A percentile compares a stretch with the other conserved stretches of the same genome.
These are phyloP conservation scores for Lagenorhynchus albirostris DNA, from an alignment of 2,113 vertebrate genomes.

Conservation along the genomic window DNA sequence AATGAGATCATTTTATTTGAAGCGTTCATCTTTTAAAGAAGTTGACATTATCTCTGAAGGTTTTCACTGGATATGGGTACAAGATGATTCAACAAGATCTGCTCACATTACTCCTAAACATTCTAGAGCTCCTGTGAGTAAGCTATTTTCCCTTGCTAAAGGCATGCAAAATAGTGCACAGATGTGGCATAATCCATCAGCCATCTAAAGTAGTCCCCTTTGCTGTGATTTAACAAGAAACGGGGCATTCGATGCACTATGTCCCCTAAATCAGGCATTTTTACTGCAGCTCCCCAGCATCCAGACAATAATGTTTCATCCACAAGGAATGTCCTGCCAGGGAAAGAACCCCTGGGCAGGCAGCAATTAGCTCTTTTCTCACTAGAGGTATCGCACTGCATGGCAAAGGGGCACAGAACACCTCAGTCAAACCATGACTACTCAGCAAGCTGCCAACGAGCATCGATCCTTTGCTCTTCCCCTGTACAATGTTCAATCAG, in stretches of 20 bases:
- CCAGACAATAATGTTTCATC: background rate
- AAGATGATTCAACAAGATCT: background rate
- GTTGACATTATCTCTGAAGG: background rate
- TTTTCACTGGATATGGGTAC: background rate
- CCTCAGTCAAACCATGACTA: background rate
- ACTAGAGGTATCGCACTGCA: background rate
- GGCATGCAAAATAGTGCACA: background rate
- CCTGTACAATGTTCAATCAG: accelerated
- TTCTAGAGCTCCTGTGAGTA: background rate
- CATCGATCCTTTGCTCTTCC: accelerated
- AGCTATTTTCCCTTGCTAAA: background rate
- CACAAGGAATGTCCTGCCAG: background rate
- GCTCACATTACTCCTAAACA: background rate
- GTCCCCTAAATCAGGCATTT: slow-evolving; percentile 10
- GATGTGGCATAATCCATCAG: slow-evolving; percentile 32
- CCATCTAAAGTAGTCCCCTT: background rate
- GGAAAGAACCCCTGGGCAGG: background rate
- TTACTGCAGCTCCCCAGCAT: background rate
- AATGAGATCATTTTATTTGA: background rate
- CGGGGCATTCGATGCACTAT: background rate
- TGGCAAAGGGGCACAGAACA: accelerated
- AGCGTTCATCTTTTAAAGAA: background rate
- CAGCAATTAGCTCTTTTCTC: background rate
- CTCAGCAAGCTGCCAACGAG: background rate
- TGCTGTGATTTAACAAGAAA: slow-evolving; percentile 43